Percentiles rank a stretch among this genome's conserved stretches.
These are phyloP conservation scores for Zaprionus bogoriensis DNA, from an alignment of 2,888 invertebrate genomes.

Conservation along the genomic window DNA sequence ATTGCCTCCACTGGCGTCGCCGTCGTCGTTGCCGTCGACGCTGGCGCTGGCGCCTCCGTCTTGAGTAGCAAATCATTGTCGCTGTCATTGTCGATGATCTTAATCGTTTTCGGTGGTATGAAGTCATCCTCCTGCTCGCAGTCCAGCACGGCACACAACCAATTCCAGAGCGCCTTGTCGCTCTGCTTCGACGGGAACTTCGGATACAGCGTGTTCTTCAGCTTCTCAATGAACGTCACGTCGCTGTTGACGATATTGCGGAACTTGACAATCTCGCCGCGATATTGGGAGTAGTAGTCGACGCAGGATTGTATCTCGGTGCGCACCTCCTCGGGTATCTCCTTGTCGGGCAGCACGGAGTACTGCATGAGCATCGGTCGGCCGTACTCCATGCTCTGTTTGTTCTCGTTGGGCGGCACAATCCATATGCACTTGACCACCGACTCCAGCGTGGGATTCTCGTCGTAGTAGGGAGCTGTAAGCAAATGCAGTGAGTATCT, in stretches of 20 bases:
- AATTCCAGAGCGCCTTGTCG: conserved; percentile 90
- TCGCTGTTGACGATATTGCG: conserved; percentile 84
- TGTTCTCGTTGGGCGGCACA: conserved; percentile 96
- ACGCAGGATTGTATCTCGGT: conserved; percentile 93
- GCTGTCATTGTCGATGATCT: conserved; percentile 75
- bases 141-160: conserved; percentile 89
- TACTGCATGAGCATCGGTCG: conserved; percentile 95
- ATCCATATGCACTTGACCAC: conserved; percentile 96
- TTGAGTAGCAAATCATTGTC: conserved; percentile 52
- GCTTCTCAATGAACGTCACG: conserved; percentile 91
- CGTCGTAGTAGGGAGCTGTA: conserved; percentile 92
- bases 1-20: conserved; percentile 28
- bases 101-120: conserved; percentile 83
- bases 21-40: too few relatives aligned
- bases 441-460: conserved; percentile 91
- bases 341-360: conserved; percentile 91
- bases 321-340: conserved; percentile 90
- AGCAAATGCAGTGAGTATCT: conserved; percentile 43
- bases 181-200: conserved; percentile 92
- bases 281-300: conserved; percentile 90
- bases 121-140: conserved; percentile 89
- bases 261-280: conserved; percentile 87
- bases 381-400: conserved; percentile 93
- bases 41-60: conserved; percentile 46
- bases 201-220: conserved; percentile 90